Base-by-base conservation (phyloP, 1,140 invertebrate species). In the Polyergus mexicanus region DNA sequence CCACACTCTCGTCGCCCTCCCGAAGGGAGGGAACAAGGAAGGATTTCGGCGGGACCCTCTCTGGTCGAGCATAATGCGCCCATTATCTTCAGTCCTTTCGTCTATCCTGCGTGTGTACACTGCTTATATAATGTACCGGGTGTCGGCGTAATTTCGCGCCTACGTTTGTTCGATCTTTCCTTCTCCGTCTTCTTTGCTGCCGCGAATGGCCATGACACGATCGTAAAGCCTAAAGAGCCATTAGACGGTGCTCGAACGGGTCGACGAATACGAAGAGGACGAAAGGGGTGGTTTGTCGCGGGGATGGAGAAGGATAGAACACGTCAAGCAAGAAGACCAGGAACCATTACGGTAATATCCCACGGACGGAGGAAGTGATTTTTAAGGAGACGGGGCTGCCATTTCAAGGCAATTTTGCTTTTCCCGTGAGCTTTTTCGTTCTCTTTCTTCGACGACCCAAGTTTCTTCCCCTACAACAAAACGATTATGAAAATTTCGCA, bases 21-120 rank as follows among this genome's bases (percentile, higher is more conserved):
- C 74, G 44, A 74, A 63, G 83, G 68, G 51, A 63, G 56, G 86
- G 68, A 88, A 69, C 65, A 63, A 77, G 77, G 66, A 86, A 91
- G 86, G 88, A 89, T 90, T 86, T 90, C 71, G 35, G 41, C n/a
- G 60, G 58, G 88, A 71, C 90, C 87, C 87, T 90, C 88, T 90
- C 85, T 74, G 87, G 77, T 63, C 69, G 77, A 90, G 90, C 91
- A 91, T 92, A 92, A 92, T 92, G 90, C 77, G 75, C 88, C 92
- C 91, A 93, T 93, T 93, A 93, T 93, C 92, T 92, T 44, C 92
- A 92, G 89, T 88, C 90, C 89, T 91, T 87, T 86, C 88, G 54
- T 71, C 85, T 75, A 72, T 88, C 66, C 65, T 35, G 68, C 56
- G 41, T 88, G 83, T 77, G 69, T 89, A 85, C 44, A 38, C 72